Conservation (phyloP, 2,888 invertebrate species). For the Synergus japonicus region DNA sequence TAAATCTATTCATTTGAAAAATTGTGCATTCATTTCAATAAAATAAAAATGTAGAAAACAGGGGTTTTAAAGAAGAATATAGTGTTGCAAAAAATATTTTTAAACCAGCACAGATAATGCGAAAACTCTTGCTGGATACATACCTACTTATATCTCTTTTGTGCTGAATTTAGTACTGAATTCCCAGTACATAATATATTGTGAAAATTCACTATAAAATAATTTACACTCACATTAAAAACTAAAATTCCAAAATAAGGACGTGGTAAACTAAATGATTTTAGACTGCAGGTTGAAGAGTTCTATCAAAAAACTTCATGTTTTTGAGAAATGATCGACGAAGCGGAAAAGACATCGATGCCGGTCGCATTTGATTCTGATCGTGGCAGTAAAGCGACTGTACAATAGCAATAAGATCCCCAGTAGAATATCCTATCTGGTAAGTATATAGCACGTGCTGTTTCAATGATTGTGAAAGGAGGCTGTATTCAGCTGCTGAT, state of each 20-base stretch:
- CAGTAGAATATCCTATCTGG: conserved; percentile 28
- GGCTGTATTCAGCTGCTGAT: conserved; percentile 7
- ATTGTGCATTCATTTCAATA: no score
- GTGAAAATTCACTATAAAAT: neutral
- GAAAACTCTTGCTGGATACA: no score
- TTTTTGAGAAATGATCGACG: conserved; percentile 15
- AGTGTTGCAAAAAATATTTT: no score
- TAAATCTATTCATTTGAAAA: no score
- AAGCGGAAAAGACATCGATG: conserved; percentile 34
- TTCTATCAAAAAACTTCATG: conserved; percentile 8
- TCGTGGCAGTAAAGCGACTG: conserved; percentile 27
- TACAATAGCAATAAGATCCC: conserved; percentile 29
- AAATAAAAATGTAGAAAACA: no score
- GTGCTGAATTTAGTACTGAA: no score
- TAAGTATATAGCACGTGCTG: conserved; percentile 9
- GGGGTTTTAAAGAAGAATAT: no score
- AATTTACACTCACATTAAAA: conserved; percentile 21
- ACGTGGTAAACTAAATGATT: neutral
- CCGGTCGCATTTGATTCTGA: conserved; percentile 24
- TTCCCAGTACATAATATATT: no score
- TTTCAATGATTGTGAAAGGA: conserved; percentile 36
- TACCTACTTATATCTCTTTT: no score
- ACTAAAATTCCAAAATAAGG: neutral
- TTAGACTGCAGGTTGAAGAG: neutral
- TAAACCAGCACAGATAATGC: no score